Base-by-base conservation (phyloP, 1,140 invertebrate genomes). In the Ostrea edulis region DNA sequence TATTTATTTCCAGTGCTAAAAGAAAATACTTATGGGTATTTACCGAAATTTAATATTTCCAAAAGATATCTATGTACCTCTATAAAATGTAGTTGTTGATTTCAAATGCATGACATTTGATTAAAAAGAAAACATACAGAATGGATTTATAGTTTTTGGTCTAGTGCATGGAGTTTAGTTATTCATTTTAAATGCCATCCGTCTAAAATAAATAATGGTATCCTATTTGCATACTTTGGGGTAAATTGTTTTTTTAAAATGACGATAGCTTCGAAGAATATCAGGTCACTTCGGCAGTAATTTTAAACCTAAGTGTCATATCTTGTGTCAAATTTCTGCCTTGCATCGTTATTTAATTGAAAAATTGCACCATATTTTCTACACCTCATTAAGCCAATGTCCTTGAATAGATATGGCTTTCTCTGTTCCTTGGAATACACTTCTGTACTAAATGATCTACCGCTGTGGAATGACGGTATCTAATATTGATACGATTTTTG, bases 201-300 rank as follows among this genome's bases (percentile, higher is more conserved):
- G 35, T 44, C 35, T 44, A 44, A 44, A 44, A 44, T 44, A 44
- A 44, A 44, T 44, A 5, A 44, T 44, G 35, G 35, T 44, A 5
- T 44, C 35, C 35, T 44, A 44, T 44, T 44, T 44, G 35, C 35
- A 44, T 44, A 44, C 5, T 44, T 44, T 44, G 35, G 35, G 35
- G 55, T 62, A n/a, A 17, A 62, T 62, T 17, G 0, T 20, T 20
- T 62, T 62, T 62, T 62, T n/a, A n/a, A 62, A 62, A 62, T 62
- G 17, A 62, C 17, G 20, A 62, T 20, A 17, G 55, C n/a, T 20
- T 62, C 17, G 55, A 62, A 20, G 54, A 55, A 62, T 20, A 77
- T 77, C 29, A 14, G 68, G 68, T 77, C 68, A 77, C 29, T 77
- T 25, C 25, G 68, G 68, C 29, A 29, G 68, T 77, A 77, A 77